These are phyloP conservation scores for Andrena camellia DNA, from an alignment of 2,888 invertebrate genomes.

Conservation along the genomic window DNA sequence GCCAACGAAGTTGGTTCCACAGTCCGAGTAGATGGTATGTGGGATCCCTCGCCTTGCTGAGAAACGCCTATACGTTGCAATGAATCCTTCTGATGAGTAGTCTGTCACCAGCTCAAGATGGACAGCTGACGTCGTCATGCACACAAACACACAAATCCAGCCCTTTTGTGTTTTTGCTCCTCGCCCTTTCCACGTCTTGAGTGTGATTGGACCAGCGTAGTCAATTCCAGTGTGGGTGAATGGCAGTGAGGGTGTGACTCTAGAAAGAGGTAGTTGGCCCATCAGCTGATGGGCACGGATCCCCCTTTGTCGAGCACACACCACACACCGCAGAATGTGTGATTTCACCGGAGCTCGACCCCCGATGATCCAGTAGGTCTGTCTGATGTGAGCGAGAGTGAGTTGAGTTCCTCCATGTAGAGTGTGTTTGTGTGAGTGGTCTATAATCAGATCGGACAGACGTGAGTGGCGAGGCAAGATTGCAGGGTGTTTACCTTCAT, in stretches of 20 bases:
- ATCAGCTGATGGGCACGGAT: conserved; percentile 1
- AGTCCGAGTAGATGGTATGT: too few relatives aligned
- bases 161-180: too few relatives aligned
- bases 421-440: not conserved
- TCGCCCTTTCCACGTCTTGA: too few relatives aligned
- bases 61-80: too few relatives aligned
- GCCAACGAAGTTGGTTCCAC: too few relatives aligned
- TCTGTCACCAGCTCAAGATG: too few relatives aligned
- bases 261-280: conserved; percentile 15
- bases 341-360: conserved; percentile 3
- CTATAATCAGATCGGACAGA: not conserved
- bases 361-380: not conserved
- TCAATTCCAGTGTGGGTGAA: not conserved
- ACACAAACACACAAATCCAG: too few relatives aligned
- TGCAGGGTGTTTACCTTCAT: conserved; percentile 1
- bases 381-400: not conserved
- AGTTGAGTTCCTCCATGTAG: not conserved
- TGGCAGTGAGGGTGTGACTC: not conserved
- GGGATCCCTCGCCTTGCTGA: too few relatives aligned
- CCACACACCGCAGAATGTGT: not conserved
- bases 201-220: too few relatives aligned
- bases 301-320: too few relatives aligned
- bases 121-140: too few relatives aligned
- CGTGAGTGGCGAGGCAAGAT: not conserved
- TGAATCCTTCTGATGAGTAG: too few relatives aligned